Evolutionary conservation across 2,113 vertebrate genomes (phyloP), one percentile per base, ranked within the genome.

Genomic region (Pleuronectes platessa): DNA sequence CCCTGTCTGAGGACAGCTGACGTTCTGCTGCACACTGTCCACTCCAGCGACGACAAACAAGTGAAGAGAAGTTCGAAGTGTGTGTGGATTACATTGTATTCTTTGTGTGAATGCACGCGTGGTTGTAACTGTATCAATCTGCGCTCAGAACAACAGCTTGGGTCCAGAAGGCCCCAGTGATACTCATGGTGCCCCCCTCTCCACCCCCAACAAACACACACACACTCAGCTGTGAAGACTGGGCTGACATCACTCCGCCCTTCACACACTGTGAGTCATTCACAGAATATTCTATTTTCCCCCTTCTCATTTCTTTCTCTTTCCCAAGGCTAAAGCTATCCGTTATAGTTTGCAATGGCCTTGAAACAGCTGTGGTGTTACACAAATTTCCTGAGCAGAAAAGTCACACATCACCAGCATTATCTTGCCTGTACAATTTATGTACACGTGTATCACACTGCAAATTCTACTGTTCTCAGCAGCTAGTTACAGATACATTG

Each of bases 191-290:
- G 73, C 72, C 85, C 79, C 53, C 68, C 11, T 45, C 68, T 23
- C 70, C 59, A 74, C 66, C 77, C 42, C 62, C 61, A 67, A 74
- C 45, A 81, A 73, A 47, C 63, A 45, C 78, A 26, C 66, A 13
- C 62, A 20, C 62, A 20, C 81, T 85, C 83, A 80, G 85, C 86
- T 89, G 88, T 88, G 79, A 86, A 84, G 71, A 73, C 72, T 81
- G 78, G 65, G 69, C 45, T 74, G 79, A 84, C 88, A 83, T 89
- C 83, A 79, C 78, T 80, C 86, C 88, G 31, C 85, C 79, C 83
- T 79, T 81, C 75, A 68, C 75, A 68, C 65, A 55, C 69, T 42
- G 74, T 93, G 93, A 94, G 90, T 94, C 93, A 93, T 83, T 83
- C 75, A 68, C 70, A 81, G 87, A 90, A 89, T 84, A 90, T 92